Evolutionary conservation across 2,888 invertebrate species (phyloP).

Genomic region (Drosophila siamana): DNA sequence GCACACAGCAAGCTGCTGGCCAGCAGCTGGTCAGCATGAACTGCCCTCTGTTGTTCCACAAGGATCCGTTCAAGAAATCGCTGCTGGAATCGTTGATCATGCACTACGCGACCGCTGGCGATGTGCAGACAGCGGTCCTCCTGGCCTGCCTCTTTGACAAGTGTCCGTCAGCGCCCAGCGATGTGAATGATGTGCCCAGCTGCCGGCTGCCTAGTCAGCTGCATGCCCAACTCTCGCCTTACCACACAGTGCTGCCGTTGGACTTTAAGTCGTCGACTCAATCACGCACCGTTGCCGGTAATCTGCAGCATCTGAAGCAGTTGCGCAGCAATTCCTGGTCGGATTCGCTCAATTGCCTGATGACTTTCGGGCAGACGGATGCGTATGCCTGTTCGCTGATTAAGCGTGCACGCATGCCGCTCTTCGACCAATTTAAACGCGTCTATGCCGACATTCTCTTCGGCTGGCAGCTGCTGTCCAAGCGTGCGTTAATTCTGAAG

Average conservation of each 20-base stretch:
- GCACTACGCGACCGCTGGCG: constrained; percentile 92
- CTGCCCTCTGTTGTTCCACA: constrained; percentile 89
- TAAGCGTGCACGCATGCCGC: constrained; percentile 82
- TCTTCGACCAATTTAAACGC: constrained; percentile 93
- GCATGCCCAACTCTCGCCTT: constrained; percentile 89
- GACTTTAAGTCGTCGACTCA: constrained; percentile 89
- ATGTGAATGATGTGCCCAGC: constrained; percentile 45
- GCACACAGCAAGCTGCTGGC: constrained; percentile 84
- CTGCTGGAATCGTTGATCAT: constrained; percentile 93
- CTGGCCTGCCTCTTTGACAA: constrained; percentile 94
- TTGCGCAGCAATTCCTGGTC: constrained; percentile 95
- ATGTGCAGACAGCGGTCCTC: constrained; percentile 98
- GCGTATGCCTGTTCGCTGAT: constrained; percentile 81
- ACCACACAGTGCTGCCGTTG: constrained; percentile 92
- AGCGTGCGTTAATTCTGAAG: constrained; percentile 91
- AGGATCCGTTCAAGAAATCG: constrained; percentile 94
- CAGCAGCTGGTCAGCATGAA: constrained; percentile 72
- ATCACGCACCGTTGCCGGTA: constrained; percentile 86
- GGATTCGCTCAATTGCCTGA: constrained; percentile 90
- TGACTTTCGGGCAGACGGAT: constrained; percentile 67
- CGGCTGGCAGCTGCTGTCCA: constrained; percentile 92
- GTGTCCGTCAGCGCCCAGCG: constrained; percentile 85
- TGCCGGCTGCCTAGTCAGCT: constrained; percentile 72
- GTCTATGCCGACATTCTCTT: constrained; percentile 95
- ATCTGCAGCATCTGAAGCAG: constrained; percentile 89